Base-by-base conservation (phyloP, 2,113 vertebrate species). In the Gallinago media region DNA sequence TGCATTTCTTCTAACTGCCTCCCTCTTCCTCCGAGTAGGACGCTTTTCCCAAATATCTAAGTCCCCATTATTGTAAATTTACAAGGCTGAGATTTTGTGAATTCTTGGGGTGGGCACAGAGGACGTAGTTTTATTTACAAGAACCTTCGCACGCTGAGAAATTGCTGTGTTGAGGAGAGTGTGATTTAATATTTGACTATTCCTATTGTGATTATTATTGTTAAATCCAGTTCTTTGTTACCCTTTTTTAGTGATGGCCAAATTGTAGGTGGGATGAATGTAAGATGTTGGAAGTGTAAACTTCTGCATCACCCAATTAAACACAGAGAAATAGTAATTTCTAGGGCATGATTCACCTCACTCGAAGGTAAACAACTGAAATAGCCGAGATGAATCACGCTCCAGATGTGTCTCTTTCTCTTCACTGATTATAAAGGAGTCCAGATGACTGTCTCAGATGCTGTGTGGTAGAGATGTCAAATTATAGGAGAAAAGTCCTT, bases 341-440 rank as follows among this genome's bases (percentile, higher is more conserved):
- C 76, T 85, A 22, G 77, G 94, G 80, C 83, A 63, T 70, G 86
- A 85, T 89, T 95, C 91, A 87, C 93, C 89, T 97, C 86, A 55
- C 76, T 91, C 7, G 19, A 65, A 96, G 91, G 95, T 87, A 47
- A 52, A 6, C 59, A 62, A 54, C 92, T 88, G 95, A 89, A 81
- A 74, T 42, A 84, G 91, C 65, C 0, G 0, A 85, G 73, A 6
- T 95, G 94, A 97, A 89, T 97, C 93, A 87, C 47, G 2, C 94
- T 91, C 86, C 93, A 92, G 95, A 96, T 96, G 93, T 91, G 80
- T 46, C 65, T 81, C 71, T 92, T 70, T 92, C 88, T 70, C 86
- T 92, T 89, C 61, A 22, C 15, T 92, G 83, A 4, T 78, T 59
- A 5, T 34, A 61, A 80, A 72, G 61, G 47, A 86, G 84, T 49